These are phyloP conservation scores for Coendou prehensilis DNA, from an alignment of 2,797 vertebrate genomes.

Conservation along the genomic window DNA sequence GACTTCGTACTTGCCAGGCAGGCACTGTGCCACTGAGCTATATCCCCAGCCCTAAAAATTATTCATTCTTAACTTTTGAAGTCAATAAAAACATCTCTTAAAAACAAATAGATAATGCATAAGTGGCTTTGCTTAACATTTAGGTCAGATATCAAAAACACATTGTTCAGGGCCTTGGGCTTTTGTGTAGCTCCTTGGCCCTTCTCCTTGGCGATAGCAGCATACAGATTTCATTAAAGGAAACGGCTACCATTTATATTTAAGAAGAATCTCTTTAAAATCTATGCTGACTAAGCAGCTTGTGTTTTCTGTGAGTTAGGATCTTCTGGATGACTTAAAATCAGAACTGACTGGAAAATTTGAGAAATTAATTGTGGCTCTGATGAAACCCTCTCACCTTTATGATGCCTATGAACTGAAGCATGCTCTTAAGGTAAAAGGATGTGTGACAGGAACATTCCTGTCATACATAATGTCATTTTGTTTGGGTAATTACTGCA, in stretches of 20 bases:
- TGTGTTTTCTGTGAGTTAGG: conserved; percentile 88
- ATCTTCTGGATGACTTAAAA: conserved; percentile 94
- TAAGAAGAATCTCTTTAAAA: fast-evolving
- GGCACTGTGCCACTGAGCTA: no score
- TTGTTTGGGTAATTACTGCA: neutral
- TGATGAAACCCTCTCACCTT: conserved; percentile 93
- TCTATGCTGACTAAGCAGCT: neutral
- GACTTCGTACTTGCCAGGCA: no score
- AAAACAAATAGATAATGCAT: neutral
- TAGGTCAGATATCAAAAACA: neutral
- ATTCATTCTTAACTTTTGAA: neutral
- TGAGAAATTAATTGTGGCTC: conserved; percentile 93
- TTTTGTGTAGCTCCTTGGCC: neutral
- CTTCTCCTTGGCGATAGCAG: neutral
- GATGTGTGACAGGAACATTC: neutral
- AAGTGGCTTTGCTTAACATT: neutral
- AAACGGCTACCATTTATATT: neutral
- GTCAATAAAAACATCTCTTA: neutral
- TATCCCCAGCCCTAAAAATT: neutral
- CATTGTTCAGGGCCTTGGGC: neutral
- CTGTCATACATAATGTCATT: neutral
- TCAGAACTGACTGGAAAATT: conserved; percentile 96
- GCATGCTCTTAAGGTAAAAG: conserved; percentile 96
- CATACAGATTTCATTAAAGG: neutral
- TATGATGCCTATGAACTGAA: conserved; percentile 95